Base-by-base conservation (phyloP, 2,797 vertebrate genomes). In the Petrocephalus sullivani region DNA sequence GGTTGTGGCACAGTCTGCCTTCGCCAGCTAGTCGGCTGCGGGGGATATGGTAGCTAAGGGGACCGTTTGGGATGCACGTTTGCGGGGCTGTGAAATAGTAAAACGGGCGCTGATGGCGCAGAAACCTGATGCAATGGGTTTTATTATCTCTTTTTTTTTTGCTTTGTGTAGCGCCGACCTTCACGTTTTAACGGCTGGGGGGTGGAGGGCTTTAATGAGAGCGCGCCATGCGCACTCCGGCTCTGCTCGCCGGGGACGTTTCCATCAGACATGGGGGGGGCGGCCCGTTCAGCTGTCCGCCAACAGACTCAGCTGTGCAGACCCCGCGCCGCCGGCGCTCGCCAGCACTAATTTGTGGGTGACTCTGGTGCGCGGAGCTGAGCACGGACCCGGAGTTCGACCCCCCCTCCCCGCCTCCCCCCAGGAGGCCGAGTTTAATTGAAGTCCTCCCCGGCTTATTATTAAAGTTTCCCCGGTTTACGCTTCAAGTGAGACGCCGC, bases 1-100 rank as follows among this genome's bases (percentile, higher is more conserved):
- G 60, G 85, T 86, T 86, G 85, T 86, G 85, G 85, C 85, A 61
- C 57, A 58, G 57, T 58, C 57, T 86, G 85, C 12, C 46, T 81
- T 1, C 12, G 64, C 19, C 64, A 9, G 64, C 21, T 33, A 33
- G 53, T 33, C 85, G 28, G 54, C 56, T 41, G 19, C 41, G n/a
- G 14, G 28, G 28, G 21, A 84, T 84, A 53, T 54, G 54, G 51
- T 56, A 28, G 23, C 23, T 54, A 84, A 84, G 8, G 51, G 1
- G 54, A 54, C 75, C 51, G 21, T 53, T 54, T 12, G 51, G 51
- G 46, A 51, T 83, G 54, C 46, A n/a, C 21, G 21, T 56, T 84
- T 56, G 82, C 23, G 51, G 5, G 21, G 16, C n/a, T 56, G 21
- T 54, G 19, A 84, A 84, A 53, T 51, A 46, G 7, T 9, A 51